A percentile compares a stretch with the other conserved stretches of the same genome.
Evolutionary conservation across 2,113 vertebrate genomes (phyloP).

Genomic region (Boleophthalmus pectinirostris): DNA sequence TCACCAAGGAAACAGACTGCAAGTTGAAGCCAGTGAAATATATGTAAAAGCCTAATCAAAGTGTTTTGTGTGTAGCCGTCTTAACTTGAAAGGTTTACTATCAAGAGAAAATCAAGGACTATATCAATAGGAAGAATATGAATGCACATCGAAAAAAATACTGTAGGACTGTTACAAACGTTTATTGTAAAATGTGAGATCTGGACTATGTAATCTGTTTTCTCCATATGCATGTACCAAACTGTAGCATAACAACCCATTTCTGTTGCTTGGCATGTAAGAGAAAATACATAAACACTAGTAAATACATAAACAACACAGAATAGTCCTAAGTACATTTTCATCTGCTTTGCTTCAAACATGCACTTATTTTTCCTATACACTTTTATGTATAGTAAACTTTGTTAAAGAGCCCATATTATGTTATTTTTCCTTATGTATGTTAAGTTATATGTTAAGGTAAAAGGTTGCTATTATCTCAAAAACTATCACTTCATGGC

Average conservation of each 20-base stretch:
- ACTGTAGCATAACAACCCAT: too few relatives aligned
- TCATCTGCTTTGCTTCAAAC: not conserved
- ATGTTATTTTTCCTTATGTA: too few relatives aligned
- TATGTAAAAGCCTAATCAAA: conserved; percentile 14
- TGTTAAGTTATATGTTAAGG: too few relatives aligned
- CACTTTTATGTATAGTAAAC: not conserved
- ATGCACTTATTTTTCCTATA: not conserved
- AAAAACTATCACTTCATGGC: too few relatives aligned
- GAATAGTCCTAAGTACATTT: too few relatives aligned
- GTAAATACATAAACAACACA: not conserved
- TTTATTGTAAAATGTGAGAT: not conserved
- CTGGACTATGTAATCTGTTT: not conserved
- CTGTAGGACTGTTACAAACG: not conserved
- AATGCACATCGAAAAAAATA: not conserved
- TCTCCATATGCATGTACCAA: too few relatives aligned
- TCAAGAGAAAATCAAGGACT: not conserved
- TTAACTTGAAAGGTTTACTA: not conserved
- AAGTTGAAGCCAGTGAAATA: not conserved
- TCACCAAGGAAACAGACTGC: conserved; percentile 48
- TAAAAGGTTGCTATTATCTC: too few relatives aligned
- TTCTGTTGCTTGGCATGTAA: too few relatives aligned
- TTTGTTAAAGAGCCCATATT: too few relatives aligned
- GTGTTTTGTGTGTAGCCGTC: not conserved
- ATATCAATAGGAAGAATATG: not conserved
- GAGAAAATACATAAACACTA: too few relatives aligned